These are phyloP conservation scores for Spodoptera littoralis DNA, from an alignment of 2,888 invertebrate species.

Conservation along the genomic window DNA sequence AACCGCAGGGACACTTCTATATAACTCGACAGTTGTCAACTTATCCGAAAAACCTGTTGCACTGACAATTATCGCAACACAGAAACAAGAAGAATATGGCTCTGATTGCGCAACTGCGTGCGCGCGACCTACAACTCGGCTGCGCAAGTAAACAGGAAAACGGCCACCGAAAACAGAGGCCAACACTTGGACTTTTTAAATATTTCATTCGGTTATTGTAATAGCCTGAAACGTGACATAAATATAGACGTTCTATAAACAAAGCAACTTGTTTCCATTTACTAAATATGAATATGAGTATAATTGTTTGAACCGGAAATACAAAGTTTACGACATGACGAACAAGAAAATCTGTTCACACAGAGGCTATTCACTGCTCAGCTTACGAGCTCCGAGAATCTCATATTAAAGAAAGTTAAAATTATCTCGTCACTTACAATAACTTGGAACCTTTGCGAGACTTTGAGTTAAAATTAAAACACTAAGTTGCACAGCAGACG, in stretches of 20 bases:
- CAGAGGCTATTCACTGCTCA: conserved; percentile 17
- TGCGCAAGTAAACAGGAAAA: conserved; percentile 69
- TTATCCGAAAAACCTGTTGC: conserved; percentile 58
- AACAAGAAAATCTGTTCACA: conserved; percentile 24
- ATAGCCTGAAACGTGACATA: conserved; percentile 11
- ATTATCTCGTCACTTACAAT: conserved; percentile 46
- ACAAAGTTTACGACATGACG: conserved; percentile 19
- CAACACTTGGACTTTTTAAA: conserved; percentile 52
- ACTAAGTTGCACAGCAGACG: conserved; percentile 45
- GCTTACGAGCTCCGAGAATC: conserved; percentile 39
- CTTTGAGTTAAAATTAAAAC: conserved; percentile 54
- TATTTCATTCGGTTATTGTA: conserved; percentile 32
- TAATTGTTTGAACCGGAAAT: conserved; percentile 12
- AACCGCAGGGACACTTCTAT: conserved; percentile 15
- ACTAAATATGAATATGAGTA: too few species aligned
- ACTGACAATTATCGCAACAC: conserved; percentile 47
- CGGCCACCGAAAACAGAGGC: conserved; percentile 45
- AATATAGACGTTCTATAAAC: not conserved
- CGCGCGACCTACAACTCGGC: conserved; percentile 55
- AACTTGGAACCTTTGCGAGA: conserved; percentile 34
- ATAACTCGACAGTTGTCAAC: conserved; percentile 29
- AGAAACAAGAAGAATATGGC: conserved; percentile 50
- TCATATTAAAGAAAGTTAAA: conserved; percentile 47
- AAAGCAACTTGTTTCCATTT: too few species aligned
- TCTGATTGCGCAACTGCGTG: conserved; percentile 60